Evolutionary conservation across 2,888 invertebrate species (phyloP), one percentile per base, ranked within the genome.

Genomic region (Rutpela maculata): DNA sequence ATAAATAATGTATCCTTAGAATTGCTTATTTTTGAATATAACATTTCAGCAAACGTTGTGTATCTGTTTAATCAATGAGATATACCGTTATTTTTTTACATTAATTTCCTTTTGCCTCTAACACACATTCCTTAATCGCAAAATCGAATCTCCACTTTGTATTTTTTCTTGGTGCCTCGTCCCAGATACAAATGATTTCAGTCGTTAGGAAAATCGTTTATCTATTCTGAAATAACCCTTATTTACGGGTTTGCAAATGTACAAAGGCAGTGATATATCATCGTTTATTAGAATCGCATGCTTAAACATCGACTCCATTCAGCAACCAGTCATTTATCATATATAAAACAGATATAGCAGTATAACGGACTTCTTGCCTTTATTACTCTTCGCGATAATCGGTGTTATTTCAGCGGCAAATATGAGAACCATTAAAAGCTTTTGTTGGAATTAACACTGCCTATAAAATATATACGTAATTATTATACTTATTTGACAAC

Each of bases 201-300:
- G 78, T 80, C 80, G 81, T 78, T 80, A 80, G 78, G 65, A 70
- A 68, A 77, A 50, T 70, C 70, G 77, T 74, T 77, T 73, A 74
- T 66, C 74, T 66, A 63, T 78, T 80, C 76, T 69, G 79, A 74
- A 80, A 80, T 80, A 81, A 76, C 80, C 65, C 71, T 78, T 81
- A 85, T 84, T 84, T 84, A 84, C 81, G 80, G 79, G 77, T 78
- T 71, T 77, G 75, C 76, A 78, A 81, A 80, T 80, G 79, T 78
- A 83, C 81, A 83, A 82, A 84, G 79, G 83, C 78, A 77, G 82
- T 80, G 79, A 85, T 86, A 84, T 81, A 86, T 86, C 85, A 85
- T 85, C 85, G 81, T 86, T 85, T 86, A 86, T 86, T 85, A 85
- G 83, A 84, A 84, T 83, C 77, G 81, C 85, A 84, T 85, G 85